These are phyloP conservation scores for Luffia ferchaultella DNA, from an alignment of 2,888 invertebrate species.

Conservation along the genomic window DNA sequence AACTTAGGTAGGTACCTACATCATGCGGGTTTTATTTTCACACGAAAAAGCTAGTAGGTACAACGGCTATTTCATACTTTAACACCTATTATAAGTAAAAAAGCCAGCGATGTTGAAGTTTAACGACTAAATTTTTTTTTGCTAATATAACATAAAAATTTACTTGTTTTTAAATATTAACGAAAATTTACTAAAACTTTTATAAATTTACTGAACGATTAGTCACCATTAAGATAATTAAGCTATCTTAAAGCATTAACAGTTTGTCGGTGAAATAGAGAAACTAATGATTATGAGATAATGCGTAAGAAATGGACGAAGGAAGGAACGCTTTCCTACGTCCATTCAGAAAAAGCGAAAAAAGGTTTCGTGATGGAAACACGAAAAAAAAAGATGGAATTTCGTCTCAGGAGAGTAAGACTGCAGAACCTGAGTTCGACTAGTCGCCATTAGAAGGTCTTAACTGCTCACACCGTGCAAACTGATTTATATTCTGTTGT, in stretches of 20 bases:
- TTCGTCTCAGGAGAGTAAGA: slow-evolving; percentile 63
- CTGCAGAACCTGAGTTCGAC: slow-evolving; percentile 49
- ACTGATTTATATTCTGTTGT: background rate
- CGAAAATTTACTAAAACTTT: too few relatives aligned
- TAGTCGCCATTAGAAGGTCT: slow-evolving; percentile 21
- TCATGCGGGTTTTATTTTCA: too few relatives aligned
- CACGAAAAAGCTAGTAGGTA: too few relatives aligned
- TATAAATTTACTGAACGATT: background rate
- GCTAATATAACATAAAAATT: too few relatives aligned
- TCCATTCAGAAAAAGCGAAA: slow-evolving; percentile 45
- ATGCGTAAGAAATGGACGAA: slow-evolving; percentile 57
- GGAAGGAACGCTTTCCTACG: slow-evolving; percentile 48
- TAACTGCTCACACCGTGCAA: background rate
- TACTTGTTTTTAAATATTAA: too few relatives aligned
- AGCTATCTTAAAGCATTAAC: slow-evolving; percentile 43
- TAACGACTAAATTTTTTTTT: too few relatives aligned
- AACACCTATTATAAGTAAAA: too few relatives aligned
- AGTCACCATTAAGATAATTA: slow-evolving; percentile 30
- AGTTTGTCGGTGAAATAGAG: slow-evolving; percentile 43
- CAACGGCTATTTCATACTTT: too few relatives aligned
- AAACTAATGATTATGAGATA: slow-evolving; percentile 60
- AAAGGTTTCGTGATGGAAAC: slow-evolving; percentile 54
- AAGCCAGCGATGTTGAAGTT: too few relatives aligned
- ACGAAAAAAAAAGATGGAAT: slow-evolving; percentile 57
- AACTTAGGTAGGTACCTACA: too few relatives aligned